Evolutionary conservation across 2,113 vertebrate species (phyloP).

Genomic region (Oplegnathus fasciatus): DNA sequence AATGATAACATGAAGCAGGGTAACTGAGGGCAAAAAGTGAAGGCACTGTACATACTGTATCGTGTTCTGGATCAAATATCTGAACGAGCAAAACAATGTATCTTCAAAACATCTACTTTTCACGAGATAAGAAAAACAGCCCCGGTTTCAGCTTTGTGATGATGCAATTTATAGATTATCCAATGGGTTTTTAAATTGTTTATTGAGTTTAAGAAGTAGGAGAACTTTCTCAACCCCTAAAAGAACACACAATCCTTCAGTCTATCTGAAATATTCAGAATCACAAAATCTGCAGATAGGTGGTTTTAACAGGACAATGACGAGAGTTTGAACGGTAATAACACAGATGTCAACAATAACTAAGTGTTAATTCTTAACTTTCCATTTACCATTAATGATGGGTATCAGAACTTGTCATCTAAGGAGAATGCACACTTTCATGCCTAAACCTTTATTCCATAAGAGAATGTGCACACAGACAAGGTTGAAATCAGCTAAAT

Average conservation of each 20-base stretch:
- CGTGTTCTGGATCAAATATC: neutral
- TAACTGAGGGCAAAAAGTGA: neutral
- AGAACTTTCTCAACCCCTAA: neutral
- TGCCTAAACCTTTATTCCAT: conserved; percentile 30
- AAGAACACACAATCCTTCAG: neutral
- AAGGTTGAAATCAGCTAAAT: conserved; percentile 64
- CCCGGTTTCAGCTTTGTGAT: neutral
- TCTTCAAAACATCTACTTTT: conserved; percentile 7
- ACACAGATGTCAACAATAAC: conserved; percentile 22
- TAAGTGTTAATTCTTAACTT: neutral
- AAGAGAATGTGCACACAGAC: conserved; percentile 39
- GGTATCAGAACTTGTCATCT: conserved; percentile 10
- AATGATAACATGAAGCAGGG: neutral
- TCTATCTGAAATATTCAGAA: conserved; percentile 6
- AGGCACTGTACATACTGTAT: neutral
- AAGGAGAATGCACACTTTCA: conserved; percentile 5
- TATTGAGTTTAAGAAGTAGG: neutral
- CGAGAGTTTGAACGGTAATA: neutral
- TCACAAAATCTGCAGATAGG: neutral
- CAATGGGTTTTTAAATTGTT: neutral
- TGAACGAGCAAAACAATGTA: neutral
- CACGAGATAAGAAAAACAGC: neutral
- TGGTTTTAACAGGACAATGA: neutral
- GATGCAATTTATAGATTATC: neutral
- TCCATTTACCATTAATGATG: neutral